Evolutionary conservation across 2,888 invertebrate species (phyloP).

Genomic region (Apamea monoglypha): DNA sequence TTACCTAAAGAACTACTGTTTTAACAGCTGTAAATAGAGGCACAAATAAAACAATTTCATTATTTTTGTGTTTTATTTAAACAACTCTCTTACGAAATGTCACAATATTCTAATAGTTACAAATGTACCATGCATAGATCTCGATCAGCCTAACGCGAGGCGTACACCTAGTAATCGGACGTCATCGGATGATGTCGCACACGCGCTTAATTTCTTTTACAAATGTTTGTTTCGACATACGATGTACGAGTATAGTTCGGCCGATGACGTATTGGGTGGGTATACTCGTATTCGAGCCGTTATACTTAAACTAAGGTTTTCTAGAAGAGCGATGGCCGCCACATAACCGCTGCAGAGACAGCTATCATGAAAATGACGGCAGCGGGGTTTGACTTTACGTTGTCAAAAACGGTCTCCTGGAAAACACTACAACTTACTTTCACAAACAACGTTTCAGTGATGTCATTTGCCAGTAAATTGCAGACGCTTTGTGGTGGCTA

Average conservation of each 20-base stretch:
- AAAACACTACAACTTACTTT: background rate
- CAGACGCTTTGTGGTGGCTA: background rate
- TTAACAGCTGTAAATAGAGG: too few relatives aligned
- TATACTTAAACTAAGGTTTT: background rate
- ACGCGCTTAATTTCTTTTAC: background rate
- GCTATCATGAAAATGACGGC: background rate
- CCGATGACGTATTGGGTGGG: background rate
- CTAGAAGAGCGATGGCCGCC: background rate
- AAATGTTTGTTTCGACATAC: background rate
- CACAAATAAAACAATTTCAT: conserved; percentile 18
- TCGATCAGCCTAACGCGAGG: background rate
- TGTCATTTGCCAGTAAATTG: background rate
- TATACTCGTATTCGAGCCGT: background rate
- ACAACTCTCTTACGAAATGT: conserved; percentile 12
- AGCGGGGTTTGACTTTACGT: background rate
- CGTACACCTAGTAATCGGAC: background rate
- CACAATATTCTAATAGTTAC: conserved; percentile 5
- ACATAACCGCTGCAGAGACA: background rate
- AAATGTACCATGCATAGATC: background rate
- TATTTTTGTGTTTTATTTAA: conserved; percentile 19
- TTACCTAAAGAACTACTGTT: background rate
- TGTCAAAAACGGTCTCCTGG: background rate
- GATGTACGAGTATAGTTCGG: background rate
- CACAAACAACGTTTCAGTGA: background rate
- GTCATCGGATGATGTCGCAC: background rate